Evolutionary conservation across 2,113 vertebrate genomes (phyloP), one percentile per base, ranked within the genome.

Genomic region (Anthoscopus minutus): DNA sequence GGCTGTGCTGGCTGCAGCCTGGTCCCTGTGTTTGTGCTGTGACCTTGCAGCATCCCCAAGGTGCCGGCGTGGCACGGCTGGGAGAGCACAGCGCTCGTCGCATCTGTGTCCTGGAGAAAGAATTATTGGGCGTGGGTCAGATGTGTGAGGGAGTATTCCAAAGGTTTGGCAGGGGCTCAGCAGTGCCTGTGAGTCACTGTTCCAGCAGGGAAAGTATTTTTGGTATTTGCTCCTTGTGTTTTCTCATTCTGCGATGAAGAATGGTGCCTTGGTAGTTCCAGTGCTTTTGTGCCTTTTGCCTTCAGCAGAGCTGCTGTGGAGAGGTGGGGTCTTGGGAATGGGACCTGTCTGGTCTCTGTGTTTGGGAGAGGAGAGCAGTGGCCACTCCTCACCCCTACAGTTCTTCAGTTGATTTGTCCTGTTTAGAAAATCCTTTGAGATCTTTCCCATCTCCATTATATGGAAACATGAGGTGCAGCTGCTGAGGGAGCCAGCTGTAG

Each of bases 11-110:
- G 53, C 70, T 65, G 5, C 42, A 38, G 69, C 23, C 3, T 30
- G 44, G 42, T 37, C 22, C 38, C 62, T 37, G 53, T 38, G 18
- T 8, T 47, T 53, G 2, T 23, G 50, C 61, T 57, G 62, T 8
- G 85, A 83, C 93, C 85, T 91, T 86, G 87, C 47, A 50, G 85
- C 0, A 6, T 42, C 78, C 5, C 20, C 42, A 8, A 19, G 70
- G 69, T 35, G 65, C 40, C 2, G 24, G 44, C 0, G 0, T 8
- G 14, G 70, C 44, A 15, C 0, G 1, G 74, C 64, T 1, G 2
- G 37, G 37, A 50, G 54, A 73, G 23, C 66, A 5, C 30, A 11
- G 25, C 8, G 0, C n/a, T 25, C 54, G 44, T 69, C 81, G 53
- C 37, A 4, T 17, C 22, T 45, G 31, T 47, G 37, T 48, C n/a